Base-by-base conservation (phyloP, 1,140 invertebrate genomes). In the Colletes gigas region DNA sequence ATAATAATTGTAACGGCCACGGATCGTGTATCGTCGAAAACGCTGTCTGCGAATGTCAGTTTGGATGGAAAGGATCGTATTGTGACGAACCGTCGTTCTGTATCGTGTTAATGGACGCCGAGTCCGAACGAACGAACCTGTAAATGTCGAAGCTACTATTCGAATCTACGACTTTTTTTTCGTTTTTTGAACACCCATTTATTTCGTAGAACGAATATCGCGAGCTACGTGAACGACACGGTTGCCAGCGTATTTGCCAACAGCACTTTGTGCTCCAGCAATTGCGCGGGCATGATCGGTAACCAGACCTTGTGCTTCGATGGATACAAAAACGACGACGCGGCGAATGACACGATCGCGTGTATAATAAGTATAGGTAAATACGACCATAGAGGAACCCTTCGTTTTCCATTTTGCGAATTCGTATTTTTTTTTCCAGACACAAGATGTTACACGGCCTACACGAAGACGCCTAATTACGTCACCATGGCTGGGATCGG, bases 11-110 rank as follows among this genome's bases (percentile, higher is more conserved):
- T 59, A 73, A 62, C 54, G 30, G 44, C 0, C 85, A 81, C 0
- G 77, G 66, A 0, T 54, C 73, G 0, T 92, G 91, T 69, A 4
- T 78, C 1, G 52, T 79, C 0, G 82, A 68, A 63, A 73, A 54
- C 5, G 68, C 57, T 2, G 44, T 10, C 4, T 91, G 89, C 47
- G n/a, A 68, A 0, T 91, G 90, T n/a, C n/a, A 63, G 19, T 81
- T 83, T 21, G 90, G 90, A 39, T 91, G 90, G 90, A 52, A 39
- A 0, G 90, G 88, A 4, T 17, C 9, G 2, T n/a, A 63, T 10
- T 91, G 90, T 14, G 78, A 87, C 17, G 17, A 57, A 1, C 47
- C 83, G 1, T 14, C 41, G 0, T 55, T 83, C 7, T 90, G 90
- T 19, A 15, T 71, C 3, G 17, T 54, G 7, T n/a, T 6, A 0